Evolutionary conservation across 2,113 vertebrate species (phyloP).

Genomic region (Podarcis cretensis): DNA sequence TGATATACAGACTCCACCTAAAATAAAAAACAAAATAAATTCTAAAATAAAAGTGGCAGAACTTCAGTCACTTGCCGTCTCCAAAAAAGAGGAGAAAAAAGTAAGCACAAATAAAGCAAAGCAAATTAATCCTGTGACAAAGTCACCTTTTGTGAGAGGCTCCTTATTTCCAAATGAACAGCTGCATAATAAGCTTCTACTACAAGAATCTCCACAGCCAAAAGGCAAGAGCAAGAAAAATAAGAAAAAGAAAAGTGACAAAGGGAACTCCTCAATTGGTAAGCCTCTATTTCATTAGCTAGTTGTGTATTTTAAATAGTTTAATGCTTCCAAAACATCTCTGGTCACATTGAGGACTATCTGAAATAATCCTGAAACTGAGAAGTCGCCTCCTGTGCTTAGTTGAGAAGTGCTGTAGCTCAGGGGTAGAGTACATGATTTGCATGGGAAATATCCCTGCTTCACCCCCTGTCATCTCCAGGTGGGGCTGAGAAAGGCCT

Average conservation of each 20-base stretch:
- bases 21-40: conserved; percentile 75
- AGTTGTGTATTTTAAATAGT: neutral
- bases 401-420: neutral
- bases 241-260: conserved; percentile 96
- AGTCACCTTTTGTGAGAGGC: conserved; percentile 67
- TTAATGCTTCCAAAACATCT: neutral
- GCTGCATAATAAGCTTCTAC: conserved; percentile 78
- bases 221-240: conserved; percentile 87
- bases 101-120: conserved; percentile 79
- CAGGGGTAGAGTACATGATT: neutral
- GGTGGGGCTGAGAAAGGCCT: neutral
- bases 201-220: conserved; percentile 85
- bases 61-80: conserved; percentile 67
- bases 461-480: neutral
- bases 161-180: conserved; percentile 71
- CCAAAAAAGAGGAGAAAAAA: conserved; percentile 83
- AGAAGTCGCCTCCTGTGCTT: neutral
- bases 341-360: neutral
- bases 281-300: conserved; percentile 34
- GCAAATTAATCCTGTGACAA: conserved; percentile 81
- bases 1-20: conserved; percentile 65
- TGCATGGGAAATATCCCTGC: neutral
- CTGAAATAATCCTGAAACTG: neutral
- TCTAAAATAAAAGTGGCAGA: conserved; percentile 78
- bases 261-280: conserved; percentile 92